These are phyloP conservation scores for Spongilla lacustris DNA, from an alignment of 37 sponge, comb jelly and placozoan genomes.

Conservation along the genomic window DNA sequence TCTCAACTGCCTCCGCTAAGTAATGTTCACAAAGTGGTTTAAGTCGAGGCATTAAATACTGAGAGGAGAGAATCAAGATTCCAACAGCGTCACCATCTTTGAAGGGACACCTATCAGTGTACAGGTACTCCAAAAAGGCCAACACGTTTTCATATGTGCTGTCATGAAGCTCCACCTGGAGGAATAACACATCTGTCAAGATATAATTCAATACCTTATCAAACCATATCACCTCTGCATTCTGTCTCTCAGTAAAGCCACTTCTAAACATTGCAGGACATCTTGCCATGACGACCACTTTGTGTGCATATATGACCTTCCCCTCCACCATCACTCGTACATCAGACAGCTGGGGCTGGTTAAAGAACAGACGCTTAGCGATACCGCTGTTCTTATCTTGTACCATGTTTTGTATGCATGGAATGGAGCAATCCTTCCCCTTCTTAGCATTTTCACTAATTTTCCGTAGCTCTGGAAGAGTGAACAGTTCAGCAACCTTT, in stretches of 20 bases:
- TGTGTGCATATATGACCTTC: conserved; percentile 61
- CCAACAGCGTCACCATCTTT: conserved; percentile 74
- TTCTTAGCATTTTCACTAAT: conserved; percentile 72
- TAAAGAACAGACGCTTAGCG: conserved; percentile 77
- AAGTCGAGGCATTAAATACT: conserved; percentile 74
- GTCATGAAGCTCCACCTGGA: conserved; percentile 69
- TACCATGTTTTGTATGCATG: conserved; percentile 81
- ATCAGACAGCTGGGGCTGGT: conserved; percentile 69
- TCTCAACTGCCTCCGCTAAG: conserved; percentile 80
- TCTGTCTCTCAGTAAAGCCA: conserved; percentile 62
- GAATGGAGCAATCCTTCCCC: conserved; percentile 60
- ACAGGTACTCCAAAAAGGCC: conserved; percentile 85
- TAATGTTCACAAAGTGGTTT: conserved; percentile 86
- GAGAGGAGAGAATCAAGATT: conserved; percentile 77
- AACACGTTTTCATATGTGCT: conserved; percentile 54
- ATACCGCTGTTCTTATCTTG: conserved; percentile 71
- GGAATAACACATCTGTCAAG: too few species aligned
- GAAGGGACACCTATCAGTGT: conserved; percentile 84
- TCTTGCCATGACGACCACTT: conserved; percentile 61
- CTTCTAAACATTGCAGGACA: conserved; percentile 85
- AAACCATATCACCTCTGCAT: conserved; percentile 45
- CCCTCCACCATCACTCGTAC: conserved; percentile 71
- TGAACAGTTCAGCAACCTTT: conserved; percentile 57
- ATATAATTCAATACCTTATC: too few species aligned
- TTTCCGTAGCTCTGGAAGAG: conserved; percentile 71